These are phyloP conservation scores for Scolopax rusticola DNA, from an alignment of 2,797 vertebrate genomes.

Conservation along the genomic window DNA sequence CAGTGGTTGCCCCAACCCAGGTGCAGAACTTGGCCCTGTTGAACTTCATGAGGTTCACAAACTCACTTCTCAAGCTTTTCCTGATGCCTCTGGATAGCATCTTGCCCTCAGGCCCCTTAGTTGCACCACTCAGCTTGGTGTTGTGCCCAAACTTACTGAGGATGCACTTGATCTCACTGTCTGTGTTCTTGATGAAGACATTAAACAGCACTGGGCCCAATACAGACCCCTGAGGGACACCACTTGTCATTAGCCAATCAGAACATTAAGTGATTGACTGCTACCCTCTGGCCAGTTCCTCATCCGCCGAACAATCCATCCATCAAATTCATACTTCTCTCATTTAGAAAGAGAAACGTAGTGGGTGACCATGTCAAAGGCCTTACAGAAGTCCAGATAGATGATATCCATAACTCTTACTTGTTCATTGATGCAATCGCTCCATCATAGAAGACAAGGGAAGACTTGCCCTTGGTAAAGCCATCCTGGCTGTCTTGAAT, in stretches of 20 bases:
- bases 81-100: not conserved
- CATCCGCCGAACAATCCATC: not conserved
- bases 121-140: not conserved
- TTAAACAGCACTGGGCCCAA: accelerated
- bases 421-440: not conserved
- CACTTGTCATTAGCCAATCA: not conserved
- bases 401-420: not conserved
- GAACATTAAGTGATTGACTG: not conserved
- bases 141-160: not conserved
- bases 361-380: not conserved
- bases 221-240: not conserved
- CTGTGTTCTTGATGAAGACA: not conserved
- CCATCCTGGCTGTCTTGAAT: not conserved
- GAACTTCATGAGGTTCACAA: not conserved
- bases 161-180: not conserved
- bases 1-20: accelerated
- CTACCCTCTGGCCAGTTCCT: not conserved
- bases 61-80: not conserved
- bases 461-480: not conserved
- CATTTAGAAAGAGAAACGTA: not conserved
- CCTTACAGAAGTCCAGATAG: not conserved
- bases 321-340: not conserved
- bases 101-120: accelerated
- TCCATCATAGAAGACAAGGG: not conserved
- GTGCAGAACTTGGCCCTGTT: not conserved